Evolutionary conservation across 1,140 invertebrate species (phyloP), one percentile per base, ranked within the genome.

Genomic region (Eriosoma lanigerum): DNA sequence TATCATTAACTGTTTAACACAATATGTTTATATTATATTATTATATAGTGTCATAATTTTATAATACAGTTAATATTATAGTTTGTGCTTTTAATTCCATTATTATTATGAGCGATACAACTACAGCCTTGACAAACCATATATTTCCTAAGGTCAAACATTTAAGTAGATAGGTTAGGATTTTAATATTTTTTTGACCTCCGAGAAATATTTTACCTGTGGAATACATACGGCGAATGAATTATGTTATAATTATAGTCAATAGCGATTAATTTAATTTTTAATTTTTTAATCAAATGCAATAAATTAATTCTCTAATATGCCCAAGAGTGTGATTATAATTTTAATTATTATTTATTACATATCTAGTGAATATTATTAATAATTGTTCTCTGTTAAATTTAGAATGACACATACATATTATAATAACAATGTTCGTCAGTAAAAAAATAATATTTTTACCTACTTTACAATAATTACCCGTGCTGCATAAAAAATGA

Each of bases 101-200:
- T 66, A 19, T 66, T 66, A 38, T 66, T 66, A 44, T 66, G 44
- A 66, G 21, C 13, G 12, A 66, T 44, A n/a, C 21, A 29, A 44
- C 38, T 21, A 21, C 4, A 38, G n/a, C 64, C 64, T 66, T 66
- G 32, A 66, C 44, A 44, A 66, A 44, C 60, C 38, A 66, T 44
- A 44, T 44, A n/a, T 21, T 66, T 19, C 21, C 44, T 66, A 66
- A 66, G 64, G 64, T 29, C 64, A 44, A 44, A 44, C 32, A 21
- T 66, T n/a, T 3, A 66, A 66, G 38, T 21, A 62, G 32, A 66
- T 66, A 66, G 64, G 64, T 66, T 66, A 66, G 19, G 19, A 44
- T 66, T 44, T 66, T 21, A 44, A 44, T 66, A 21, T 66, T 44
- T 66, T 19, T 44, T 66, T 66, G 64, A 66, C 64, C 64, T 21